These are phyloP conservation scores for Lissonota sp. DNA, from an alignment of 2,888 invertebrate genomes.

Conservation along the genomic window DNA sequence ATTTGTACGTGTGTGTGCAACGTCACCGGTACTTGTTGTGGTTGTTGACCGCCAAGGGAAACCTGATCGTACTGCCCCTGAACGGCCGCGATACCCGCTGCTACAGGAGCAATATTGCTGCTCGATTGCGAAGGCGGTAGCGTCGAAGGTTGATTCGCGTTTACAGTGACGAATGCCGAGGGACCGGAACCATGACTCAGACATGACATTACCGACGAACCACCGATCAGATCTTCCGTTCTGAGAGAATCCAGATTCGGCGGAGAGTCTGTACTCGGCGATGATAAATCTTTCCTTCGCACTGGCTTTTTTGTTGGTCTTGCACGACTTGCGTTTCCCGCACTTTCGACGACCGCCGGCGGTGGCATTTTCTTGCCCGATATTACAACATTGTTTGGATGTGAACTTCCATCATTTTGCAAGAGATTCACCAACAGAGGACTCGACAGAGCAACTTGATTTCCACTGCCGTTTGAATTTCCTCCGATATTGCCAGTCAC, in stretches of 20 bases:
- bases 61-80: slow-evolving; percentile 69
- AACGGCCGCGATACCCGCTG: slow-evolving; percentile 65
- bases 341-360: slow-evolving; percentile 78
- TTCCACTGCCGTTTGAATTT: slow-evolving; percentile 75
- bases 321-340: slow-evolving; percentile 75
- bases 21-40: slow-evolving; percentile 64
- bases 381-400: slow-evolving; percentile 76
- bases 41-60: slow-evolving; percentile 50
- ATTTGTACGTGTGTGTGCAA: slow-evolving; percentile 81
- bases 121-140: slow-evolving; percentile 75
- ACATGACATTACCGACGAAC: slow-evolving; percentile 69
- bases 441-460: slow-evolving; percentile 91
- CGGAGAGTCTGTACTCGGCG: slow-evolving; percentile 74
- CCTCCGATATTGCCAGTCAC: slow-evolving; percentile 65
- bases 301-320: slow-evolving; percentile 81
- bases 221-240: slow-evolving; percentile 80
- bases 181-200: slow-evolving; percentile 73
- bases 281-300: slow-evolving; percentile 80
- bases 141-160: slow-evolving; percentile 76
- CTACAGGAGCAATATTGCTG: slow-evolving; percentile 63
- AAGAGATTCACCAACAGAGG: slow-evolving; percentile 95
- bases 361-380: slow-evolving; percentile 80
- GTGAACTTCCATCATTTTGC: slow-evolving; percentile 91
- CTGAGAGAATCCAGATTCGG: slow-evolving; percentile 80
- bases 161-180: slow-evolving; percentile 79